Conservation (phyloP, 1,140 invertebrate species). For the Drosophila punjabiensis region DNA sequence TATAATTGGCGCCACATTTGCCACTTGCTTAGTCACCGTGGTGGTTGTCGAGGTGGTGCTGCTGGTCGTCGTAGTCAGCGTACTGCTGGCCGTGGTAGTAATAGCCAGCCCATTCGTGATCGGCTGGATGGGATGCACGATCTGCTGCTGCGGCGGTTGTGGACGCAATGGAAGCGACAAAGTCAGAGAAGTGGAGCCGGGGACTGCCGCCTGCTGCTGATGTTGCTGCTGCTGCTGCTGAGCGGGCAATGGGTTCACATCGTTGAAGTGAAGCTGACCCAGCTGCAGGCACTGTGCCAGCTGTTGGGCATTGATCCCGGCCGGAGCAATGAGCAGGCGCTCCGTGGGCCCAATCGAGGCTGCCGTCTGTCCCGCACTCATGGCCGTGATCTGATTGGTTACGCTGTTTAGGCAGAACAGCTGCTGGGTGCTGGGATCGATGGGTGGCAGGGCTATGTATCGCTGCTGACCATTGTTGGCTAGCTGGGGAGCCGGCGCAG, state of each 20-base stretch:
- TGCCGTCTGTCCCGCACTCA: conserved; percentile 79
- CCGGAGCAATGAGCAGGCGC: conserved; percentile 79
- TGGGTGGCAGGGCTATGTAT: conserved; percentile 82
- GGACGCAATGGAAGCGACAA: conserved; percentile 54
- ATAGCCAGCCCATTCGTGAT: conserved; percentile 66
- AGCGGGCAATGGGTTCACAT: conserved; percentile 72
- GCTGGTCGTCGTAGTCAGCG: conserved; percentile 58
- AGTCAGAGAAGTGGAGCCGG: conserved; percentile 38
- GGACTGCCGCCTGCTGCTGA: conserved; percentile 21
- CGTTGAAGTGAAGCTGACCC: conserved; percentile 84
- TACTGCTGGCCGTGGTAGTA: conserved; percentile 61
- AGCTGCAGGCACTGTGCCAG: conserved; percentile 81
- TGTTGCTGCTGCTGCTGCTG: conserved; percentile 23
- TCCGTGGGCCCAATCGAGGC: conserved; percentile 82
- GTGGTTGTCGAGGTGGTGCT: conserved; percentile 64
- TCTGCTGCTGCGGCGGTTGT: conserved; percentile 78
- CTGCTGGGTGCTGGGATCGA: conserved; percentile 81
- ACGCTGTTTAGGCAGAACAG: conserved; percentile 83
- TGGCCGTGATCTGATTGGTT: conserved; percentile 84
- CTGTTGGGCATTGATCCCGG: conserved; percentile 84
- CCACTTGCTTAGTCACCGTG: conserved; percentile 80
- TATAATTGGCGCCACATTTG: conserved; percentile 83
- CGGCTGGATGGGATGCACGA: conserved; percentile 79
- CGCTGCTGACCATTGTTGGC: conserved; percentile 62
- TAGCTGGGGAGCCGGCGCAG: conserved; percentile 24